Base-by-base conservation (phyloP, 1,140 invertebrate genomes). In the Aphelenchoides besseyi region DNA sequence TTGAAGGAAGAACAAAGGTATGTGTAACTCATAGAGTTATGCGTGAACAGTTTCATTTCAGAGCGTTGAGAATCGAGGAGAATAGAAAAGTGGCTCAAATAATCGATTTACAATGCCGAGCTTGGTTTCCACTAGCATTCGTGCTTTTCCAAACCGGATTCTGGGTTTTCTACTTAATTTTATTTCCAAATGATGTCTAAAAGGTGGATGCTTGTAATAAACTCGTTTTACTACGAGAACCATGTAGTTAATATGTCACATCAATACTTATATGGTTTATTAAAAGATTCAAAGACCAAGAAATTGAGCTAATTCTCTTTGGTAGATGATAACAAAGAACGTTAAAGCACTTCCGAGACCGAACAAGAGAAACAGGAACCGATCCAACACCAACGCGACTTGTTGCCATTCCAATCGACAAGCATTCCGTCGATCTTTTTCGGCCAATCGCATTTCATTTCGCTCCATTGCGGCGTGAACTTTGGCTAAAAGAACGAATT, bases 361-460 rank as follows among this genome's bases (percentile, higher is more conserved):
- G 80, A 92, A 92, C 26, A 90, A 82, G 74, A 89, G 87, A 12
- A 91, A 86, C 0, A 91, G 85, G 48, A 90, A 86, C 8, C 91
- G 85, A 78, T 89, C 88, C 2, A 89, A 82, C 1, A 91, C 89
- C n/a, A 91, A 85, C 0, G 91, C 90, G 33, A 91, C 88, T 81
- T 91, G 90, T 81, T 91, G 90, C 91, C 91, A 92, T 82, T 91
- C 90, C 18, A 89, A 82, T 75, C 90, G 89, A 62, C 89, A 88
- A 59, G 88, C 84, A 73, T 91, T 90, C 41, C 88, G 85, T 36
- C 87, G 82, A 78, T 91, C 90, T 76, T 90, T 89, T 72, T 91
- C 89, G 2, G 87, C 86, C 0, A 90, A 79, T 26, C 90, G 85
- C 71, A 88, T 86, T 77, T 91, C 91, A 82, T 90, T 83, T 36